Conservation (phyloP, 2,113 vertebrate genomes). For the Ginglymostoma cirratum region DNA sequence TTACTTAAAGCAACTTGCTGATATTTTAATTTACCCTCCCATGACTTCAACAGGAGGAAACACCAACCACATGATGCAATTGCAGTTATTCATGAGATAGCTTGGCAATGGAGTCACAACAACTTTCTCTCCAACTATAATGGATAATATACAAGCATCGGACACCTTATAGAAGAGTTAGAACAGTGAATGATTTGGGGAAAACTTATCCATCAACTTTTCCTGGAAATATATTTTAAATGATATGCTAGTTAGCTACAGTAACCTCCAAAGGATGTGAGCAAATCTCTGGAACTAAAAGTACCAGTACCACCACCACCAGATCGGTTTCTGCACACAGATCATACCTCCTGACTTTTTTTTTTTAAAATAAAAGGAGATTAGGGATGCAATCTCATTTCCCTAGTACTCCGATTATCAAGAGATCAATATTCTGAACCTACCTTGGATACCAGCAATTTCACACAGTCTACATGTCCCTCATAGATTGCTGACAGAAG, state of each 20-base stretch:
- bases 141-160: not conserved
- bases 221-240: not conserved
- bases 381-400: not conserved
- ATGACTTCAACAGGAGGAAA: not conserved
- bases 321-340: not conserved
- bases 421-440: slow-evolving; percentile 40
- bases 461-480: slow-evolving; percentile 76
- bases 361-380: too few species aligned
- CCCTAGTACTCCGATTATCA: too few species aligned
- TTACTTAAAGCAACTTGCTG: not conserved
- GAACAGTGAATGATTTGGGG: not conserved
- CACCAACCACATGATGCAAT: not conserved
- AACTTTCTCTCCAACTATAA: not conserved
- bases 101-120: not conserved
- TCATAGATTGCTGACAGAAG: slow-evolving; percentile 83
- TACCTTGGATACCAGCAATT: slow-evolving; percentile 91
- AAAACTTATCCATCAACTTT: not conserved
- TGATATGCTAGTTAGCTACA: not conserved
- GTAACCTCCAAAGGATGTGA: not conserved
- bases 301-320: not conserved
- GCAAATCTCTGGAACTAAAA: not conserved
- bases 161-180: not conserved
- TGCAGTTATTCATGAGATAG: not conserved
- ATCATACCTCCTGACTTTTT: not conserved
- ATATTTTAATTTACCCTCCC: not conserved